Conservation (phyloP, 2,797 vertebrate genomes). For the Leptatherina wallacei region DNA sequence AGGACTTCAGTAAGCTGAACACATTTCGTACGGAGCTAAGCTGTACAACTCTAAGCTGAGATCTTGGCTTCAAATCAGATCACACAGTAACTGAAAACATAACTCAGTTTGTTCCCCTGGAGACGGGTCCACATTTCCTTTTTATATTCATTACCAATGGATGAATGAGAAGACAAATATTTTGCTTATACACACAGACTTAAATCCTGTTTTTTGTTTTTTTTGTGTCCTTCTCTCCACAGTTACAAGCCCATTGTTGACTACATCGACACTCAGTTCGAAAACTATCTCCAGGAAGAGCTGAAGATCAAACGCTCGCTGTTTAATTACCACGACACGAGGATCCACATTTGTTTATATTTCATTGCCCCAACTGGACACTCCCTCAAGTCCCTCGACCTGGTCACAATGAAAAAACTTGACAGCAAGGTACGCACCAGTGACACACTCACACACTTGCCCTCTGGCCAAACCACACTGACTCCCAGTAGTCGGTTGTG, state of each 20-base stretch:
- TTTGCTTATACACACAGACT: constrained; percentile 21
- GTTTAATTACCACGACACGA: constrained; percentile 96
- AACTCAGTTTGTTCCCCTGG: constrained; percentile 38
- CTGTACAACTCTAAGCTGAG: constrained; percentile 46
- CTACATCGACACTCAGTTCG: constrained; percentile 99
- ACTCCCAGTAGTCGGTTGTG: constrained; percentile 29
- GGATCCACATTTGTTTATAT: constrained; percentile 97
- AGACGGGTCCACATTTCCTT: constrained; percentile 42
- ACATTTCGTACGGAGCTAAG: constrained; percentile 30
- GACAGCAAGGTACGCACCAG: constrained; percentile 91
- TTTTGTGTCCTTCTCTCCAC: constrained; percentile 66
- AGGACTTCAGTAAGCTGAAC: constrained; percentile 33
- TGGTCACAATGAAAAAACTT: constrained; percentile 99
- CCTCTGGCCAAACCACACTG: constrained; percentile 24
- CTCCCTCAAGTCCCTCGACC: constrained; percentile 96
- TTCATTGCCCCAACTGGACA: constrained; percentile 98
- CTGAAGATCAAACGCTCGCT: constrained; percentile 97
- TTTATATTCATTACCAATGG: constrained; percentile 30
- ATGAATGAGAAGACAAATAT: constrained; percentile 46
- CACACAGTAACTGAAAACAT: constrained; percentile 50
- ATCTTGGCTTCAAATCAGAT: constrained; percentile 56
- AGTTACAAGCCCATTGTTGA: constrained; percentile 99
- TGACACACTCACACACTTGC: constrained; percentile 9
- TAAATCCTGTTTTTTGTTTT: constrained; percentile 24
- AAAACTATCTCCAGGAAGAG: constrained; percentile 98